A percentile compares a stretch with the other conserved stretches of the same genome.
Conservation (phyloP, 2,113 vertebrate genomes). For the Rhea pennata region DNA sequence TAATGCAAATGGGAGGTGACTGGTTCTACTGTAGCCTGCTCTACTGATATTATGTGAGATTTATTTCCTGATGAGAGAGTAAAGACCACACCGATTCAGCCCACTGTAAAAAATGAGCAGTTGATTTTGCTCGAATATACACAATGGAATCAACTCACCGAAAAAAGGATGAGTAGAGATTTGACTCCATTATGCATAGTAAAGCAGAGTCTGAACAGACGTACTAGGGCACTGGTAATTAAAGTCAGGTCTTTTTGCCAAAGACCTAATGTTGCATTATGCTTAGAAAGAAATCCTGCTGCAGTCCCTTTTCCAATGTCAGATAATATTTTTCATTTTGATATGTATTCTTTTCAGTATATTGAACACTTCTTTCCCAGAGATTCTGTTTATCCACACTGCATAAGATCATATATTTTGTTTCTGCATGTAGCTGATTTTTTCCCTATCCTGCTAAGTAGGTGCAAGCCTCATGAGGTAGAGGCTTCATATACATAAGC, state of each 20-base stretch:
- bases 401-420: slow-evolving; percentile 58
- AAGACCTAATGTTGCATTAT: slow-evolving; percentile 14
- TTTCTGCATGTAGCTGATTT: slow-evolving; percentile 40
- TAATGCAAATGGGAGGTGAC: slow-evolving; percentile 68
- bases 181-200: slow-evolving; percentile 41
- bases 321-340: slow-evolving; percentile 41
- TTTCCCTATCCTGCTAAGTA: slow-evolving; percentile 59
- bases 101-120: slow-evolving; percentile 58
- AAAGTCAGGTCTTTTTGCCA: slow-evolving; percentile 41
- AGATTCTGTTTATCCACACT: slow-evolving; percentile 41
- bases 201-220: slow-evolving; percentile 24
- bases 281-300: slow-evolving; percentile 35
- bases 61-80: slow-evolving; percentile 64
- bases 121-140: slow-evolving; percentile 65
- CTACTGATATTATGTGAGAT: slow-evolving; percentile 61
- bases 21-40: slow-evolving; percentile 43
- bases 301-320: slow-evolving; percentile 10
- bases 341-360: background rate
- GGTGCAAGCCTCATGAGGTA: slow-evolving; percentile 54
- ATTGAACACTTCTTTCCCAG: slow-evolving; percentile 7
- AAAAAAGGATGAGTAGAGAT: background rate
- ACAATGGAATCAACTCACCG: slow-evolving; percentile 36
- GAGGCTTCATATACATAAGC: slow-evolving; percentile 63
- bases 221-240: background rate
- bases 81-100: slow-evolving; percentile 61